Evolutionary conservation across 2,113 vertebrate species (phyloP).

Genomic region (Rhabdomys dilectus): DNA sequence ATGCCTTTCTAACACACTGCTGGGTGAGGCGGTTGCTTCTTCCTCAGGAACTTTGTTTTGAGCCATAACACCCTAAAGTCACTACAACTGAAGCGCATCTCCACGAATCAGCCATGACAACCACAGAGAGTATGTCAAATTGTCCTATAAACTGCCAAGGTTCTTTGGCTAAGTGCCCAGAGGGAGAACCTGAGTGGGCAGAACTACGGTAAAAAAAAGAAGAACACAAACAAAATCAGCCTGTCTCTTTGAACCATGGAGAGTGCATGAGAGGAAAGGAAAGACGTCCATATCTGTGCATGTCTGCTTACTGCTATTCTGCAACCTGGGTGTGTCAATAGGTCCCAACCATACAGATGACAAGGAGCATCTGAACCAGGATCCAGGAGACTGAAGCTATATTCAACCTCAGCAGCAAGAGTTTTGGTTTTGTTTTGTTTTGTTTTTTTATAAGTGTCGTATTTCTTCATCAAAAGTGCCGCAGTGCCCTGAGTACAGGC

Average conservation of each 20-base stretch:
- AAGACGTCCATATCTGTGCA: neutral
- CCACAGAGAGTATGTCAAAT: slow-evolving; percentile 22
- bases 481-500: neutral
- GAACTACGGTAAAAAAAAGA: neutral
- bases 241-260: neutral
- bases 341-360: neutral
- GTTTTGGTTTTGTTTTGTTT: neutral
- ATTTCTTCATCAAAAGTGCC: neutral
- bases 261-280: neutral
- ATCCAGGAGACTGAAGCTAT: neutral
- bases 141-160: neutral
- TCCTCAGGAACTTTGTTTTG: neutral
- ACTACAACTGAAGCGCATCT: neutral
- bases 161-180: neutral
- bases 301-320: neutral
- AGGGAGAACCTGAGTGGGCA: neutral
- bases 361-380: neutral
- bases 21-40: neutral
- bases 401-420: neutral
- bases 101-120: neutral
- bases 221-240: neutral
- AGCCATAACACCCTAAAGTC: neutral
- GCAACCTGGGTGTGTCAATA: neutral
- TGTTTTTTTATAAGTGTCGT: neutral
- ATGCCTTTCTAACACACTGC: neutral